Base-by-base conservation (phyloP, 1,140 invertebrate species). In the Probaryconus sp. region DNA sequence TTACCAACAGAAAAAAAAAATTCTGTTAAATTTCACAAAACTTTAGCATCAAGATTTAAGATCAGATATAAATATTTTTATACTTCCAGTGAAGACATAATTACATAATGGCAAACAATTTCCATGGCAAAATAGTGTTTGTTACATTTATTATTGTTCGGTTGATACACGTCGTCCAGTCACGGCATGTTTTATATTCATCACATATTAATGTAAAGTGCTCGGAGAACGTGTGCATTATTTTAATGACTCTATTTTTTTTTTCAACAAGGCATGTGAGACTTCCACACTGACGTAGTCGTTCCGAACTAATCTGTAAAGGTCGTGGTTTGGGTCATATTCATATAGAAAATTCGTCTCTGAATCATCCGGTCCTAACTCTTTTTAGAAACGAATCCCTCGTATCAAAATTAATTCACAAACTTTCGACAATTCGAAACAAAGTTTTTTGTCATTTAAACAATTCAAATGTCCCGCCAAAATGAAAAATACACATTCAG, bases 141-240 rank as follows among this genome's bases (percentile, higher is more conserved):
- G 67, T 48, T 45, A 13, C 48, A 48, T 55, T 70, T 63, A 26
- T 64, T 63, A 63, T 71, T 71, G 64, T 71, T 58, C 58, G 64
- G 40, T 70, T 55, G 67, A 63, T 61, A 53, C 47, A 61, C 38
- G 65, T 31, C 40, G 56, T 48, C 56, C 42, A 58, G 67, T 63
- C 67, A 63, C 67, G 58, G 43, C 68, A 71, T 71, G 50, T 43
- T 71, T 71, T 56, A 51, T 55, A 63, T 63, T 63, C 50, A 42
- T 71, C 50, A 50, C 47, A 37, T 61, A 61, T 61, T 61, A 56
- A 38, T 55, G 50, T 42, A 37, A 48, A 45, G 55, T 61, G 33
- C 47, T 45, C 13, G 14, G 20, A 35, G 38, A 50, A 71, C 56
- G 50, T 56, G 56, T 58, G 20, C 43, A 56, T 63, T 71, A 56